Evolutionary conservation across 2,888 invertebrate genomes (phyloP).

Genomic region (Allygus modestus): DNA sequence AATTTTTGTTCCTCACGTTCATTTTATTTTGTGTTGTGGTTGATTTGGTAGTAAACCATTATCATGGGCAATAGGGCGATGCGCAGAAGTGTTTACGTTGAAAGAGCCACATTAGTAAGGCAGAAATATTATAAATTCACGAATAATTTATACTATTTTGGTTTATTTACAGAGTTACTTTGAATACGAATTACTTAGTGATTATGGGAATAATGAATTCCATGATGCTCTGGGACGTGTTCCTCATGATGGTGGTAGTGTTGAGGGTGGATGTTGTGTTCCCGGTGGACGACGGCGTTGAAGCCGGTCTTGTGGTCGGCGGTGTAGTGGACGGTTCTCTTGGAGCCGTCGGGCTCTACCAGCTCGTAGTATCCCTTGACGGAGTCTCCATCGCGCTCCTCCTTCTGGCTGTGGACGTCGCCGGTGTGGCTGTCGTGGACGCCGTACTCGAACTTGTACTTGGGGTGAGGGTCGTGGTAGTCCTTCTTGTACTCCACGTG

Average conservation of each 20-base stretch:
- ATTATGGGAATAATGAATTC: not conserved
- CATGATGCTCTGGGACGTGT: no score
- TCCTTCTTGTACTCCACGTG: constrained; percentile 54
- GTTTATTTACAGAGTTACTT: no score
- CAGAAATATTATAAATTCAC: no score
- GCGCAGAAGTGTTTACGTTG: no score
- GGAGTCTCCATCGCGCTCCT: constrained; percentile 47
- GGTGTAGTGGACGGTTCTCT: constrained; percentile 46
- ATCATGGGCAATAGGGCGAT: no score
- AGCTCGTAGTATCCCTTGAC: constrained; percentile 48
- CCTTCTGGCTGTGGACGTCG: constrained; percentile 51
- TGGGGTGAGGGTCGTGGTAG: constrained; percentile 51
- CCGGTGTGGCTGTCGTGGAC: constrained; percentile 52
- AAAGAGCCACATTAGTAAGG: no score
- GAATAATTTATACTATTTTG: no score
- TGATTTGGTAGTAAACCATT: no score
- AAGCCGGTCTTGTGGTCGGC: constrained; percentile 47
- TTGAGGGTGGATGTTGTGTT: constrained; percentile 53
- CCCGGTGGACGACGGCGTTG: constrained; percentile 50
- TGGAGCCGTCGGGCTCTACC: constrained; percentile 51
- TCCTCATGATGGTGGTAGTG: constrained; percentile 48
- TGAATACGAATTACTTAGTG: no score
- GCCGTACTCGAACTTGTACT: constrained; percentile 57
- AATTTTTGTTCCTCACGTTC: no score
- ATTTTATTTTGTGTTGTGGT: no score